phyloP scores from a whole-genome alignment of 64 coral and sea anemone genomes.

The Montipora cactus region DNA sequence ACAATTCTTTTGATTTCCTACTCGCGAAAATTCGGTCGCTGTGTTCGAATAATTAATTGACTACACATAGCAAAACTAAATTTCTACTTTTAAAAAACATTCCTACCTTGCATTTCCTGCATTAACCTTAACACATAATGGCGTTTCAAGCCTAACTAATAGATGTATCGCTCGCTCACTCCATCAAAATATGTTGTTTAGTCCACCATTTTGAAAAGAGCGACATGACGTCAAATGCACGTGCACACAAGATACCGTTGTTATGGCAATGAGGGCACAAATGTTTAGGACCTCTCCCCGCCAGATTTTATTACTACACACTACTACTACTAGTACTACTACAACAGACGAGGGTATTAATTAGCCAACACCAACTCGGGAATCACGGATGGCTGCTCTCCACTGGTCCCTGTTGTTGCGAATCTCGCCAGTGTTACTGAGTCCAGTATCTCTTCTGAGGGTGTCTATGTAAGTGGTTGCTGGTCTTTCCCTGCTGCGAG shows the following conservation, averaged over 20 bases:
- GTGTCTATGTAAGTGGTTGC: too few species aligned
- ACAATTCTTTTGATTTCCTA: background rate
- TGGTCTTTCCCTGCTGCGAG: too few species aligned
- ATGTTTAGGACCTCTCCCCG: too few species aligned
- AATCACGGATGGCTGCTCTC: too few species aligned
- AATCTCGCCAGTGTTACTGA: too few species aligned
- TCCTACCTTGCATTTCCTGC: slow-evolving; percentile 17
- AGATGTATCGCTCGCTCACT: background rate
- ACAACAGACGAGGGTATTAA: too few species aligned
- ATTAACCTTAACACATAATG: background rate
- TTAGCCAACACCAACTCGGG: too few species aligned
- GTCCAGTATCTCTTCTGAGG: too few species aligned
- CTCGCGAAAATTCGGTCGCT: background rate
- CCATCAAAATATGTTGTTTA: background rate
- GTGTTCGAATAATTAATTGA: background rate
- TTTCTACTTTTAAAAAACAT: background rate
- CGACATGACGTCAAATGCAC: background rate
- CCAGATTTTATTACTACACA: too few species aligned
- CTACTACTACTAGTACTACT: too few species aligned
- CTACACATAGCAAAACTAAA: background rate
- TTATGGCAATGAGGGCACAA: background rate
- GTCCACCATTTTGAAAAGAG: slow-evolving; percentile 42
- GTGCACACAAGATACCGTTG: background rate
- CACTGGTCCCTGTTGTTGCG: too few species aligned
- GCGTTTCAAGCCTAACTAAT: background rate